These are phyloP conservation scores for Melanerpes formicivorus DNA, from an alignment of 2,113 vertebrate species.

Conservation along the genomic window DNA sequence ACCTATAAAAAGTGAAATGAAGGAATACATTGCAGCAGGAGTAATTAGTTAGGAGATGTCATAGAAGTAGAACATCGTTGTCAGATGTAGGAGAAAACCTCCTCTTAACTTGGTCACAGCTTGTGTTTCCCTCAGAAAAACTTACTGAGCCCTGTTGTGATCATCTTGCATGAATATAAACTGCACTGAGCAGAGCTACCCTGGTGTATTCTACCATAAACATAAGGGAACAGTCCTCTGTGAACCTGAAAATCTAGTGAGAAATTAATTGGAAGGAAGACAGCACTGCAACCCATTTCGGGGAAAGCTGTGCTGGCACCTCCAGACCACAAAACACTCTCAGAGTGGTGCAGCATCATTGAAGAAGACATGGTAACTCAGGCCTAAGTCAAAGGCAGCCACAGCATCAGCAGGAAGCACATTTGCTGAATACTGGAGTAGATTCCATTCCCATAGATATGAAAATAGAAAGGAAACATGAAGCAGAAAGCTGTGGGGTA, in stretches of 20 bases:
- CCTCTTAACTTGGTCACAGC: not conserved
- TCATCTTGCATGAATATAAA: not conserved
- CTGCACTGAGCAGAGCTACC: not conserved
- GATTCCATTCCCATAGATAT: conserved; percentile 80
- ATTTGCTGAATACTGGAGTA: conserved; percentile 10
- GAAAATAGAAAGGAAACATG: conserved; percentile 78
- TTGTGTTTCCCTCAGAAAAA: not conserved
- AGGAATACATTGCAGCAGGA: not conserved
- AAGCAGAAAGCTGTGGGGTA: conserved; percentile 67
- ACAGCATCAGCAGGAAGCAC: conserved; percentile 32
- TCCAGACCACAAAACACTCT: conserved; percentile 10
- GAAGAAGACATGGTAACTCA: conserved; percentile 43
- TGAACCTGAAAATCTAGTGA: not conserved
- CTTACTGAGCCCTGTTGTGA: not conserved
- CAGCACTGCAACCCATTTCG: not conserved
- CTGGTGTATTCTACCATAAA: not conserved
- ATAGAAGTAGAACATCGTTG: not conserved
- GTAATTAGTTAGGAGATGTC: conserved; percentile 7
- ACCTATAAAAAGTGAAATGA: not conserved
- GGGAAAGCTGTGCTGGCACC: not conserved
- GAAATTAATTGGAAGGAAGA: not conserved
- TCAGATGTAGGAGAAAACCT: not conserved
- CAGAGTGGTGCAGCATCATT: conserved; percentile 26
- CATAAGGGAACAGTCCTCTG: not conserved
- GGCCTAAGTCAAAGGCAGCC: conserved; percentile 28